Conservation (phyloP, 2,113 vertebrate species). For the Pantherophis guttatus region DNA sequence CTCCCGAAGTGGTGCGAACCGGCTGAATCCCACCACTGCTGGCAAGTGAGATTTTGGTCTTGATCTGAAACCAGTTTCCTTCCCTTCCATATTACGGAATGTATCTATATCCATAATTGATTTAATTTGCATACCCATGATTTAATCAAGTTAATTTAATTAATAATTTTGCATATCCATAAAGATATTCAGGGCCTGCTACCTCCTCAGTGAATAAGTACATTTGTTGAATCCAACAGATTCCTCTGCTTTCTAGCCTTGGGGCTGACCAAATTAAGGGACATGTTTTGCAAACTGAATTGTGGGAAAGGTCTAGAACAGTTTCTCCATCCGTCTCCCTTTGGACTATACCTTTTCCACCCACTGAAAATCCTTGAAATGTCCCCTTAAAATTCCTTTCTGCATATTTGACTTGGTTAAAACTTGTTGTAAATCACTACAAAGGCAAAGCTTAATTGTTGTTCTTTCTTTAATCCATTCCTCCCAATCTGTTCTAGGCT, state of each 20-base stretch:
- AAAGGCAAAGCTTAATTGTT: neutral
- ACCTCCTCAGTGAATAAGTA: neutral
- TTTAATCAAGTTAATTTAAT: neutral
- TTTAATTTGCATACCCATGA: neutral
- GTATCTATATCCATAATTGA: neutral
- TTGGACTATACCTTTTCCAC: neutral
- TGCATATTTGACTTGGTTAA: neutral
- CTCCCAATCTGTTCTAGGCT: neutral
- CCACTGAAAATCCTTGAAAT: neutral
- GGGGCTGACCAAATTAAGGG: neutral
- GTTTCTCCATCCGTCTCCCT: neutral
- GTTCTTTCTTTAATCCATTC: neutral
- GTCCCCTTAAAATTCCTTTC: neutral
- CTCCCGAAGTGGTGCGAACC: too few species aligned
- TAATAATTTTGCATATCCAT: neutral
- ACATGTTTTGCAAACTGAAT: neutral
- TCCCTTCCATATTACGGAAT: neutral
- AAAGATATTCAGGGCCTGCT: neutral
- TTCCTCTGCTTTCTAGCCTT: neutral
- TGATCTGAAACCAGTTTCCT: neutral
- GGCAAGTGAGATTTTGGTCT: neutral
- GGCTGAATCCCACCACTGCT: neutral
- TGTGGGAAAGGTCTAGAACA: neutral
- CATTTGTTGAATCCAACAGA: neutral
- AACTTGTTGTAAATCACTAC: neutral